These are phyloP conservation scores for Drosophila yakuba DNA, from an alignment of 1,140 invertebrate species.

Conservation along the genomic window DNA sequence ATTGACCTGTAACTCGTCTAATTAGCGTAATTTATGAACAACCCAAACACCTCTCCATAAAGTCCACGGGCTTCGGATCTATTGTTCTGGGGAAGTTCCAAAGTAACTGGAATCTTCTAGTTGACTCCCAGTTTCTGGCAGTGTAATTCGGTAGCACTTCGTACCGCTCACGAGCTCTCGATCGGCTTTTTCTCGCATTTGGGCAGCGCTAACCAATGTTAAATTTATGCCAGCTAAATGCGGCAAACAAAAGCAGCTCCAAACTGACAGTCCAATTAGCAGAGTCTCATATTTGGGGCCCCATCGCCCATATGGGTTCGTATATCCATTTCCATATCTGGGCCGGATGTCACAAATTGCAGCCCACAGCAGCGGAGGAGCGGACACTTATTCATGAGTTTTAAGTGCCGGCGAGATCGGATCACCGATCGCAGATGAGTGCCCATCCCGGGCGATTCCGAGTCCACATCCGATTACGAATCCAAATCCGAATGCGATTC, in stretches of 20 bases:
- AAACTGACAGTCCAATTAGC: conserved; percentile 82
- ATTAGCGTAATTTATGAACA: neutral
- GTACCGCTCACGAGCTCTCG: neutral
- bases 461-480: conserved; percentile 22
- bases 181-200: conserved; percentile 24
- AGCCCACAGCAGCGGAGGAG: conserved; percentile 38
- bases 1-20: too few species aligned
- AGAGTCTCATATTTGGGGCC: conserved; percentile 48
- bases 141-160: conserved; percentile 22
- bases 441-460: conserved; percentile 12
- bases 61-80: neutral
- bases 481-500: conserved; percentile 48
- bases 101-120: conserved; percentile 40
- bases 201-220: conserved; percentile 59
- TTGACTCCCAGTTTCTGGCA: conserved; percentile 40
- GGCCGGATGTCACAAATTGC: conserved; percentile 74
- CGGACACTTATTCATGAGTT: conserved; percentile 59
- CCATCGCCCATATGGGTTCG: conserved; percentile 26
- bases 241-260: conserved; percentile 59
- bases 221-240: conserved; percentile 75
- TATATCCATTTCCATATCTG: conserved; percentile 56
- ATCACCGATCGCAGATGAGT: conserved; percentile 15
- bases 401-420: conserved; percentile 55
- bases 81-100: neutral
- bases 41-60: neutral